Conservation (phyloP, 2,113 vertebrate species). For the Alligator mississippiensis region DNA sequence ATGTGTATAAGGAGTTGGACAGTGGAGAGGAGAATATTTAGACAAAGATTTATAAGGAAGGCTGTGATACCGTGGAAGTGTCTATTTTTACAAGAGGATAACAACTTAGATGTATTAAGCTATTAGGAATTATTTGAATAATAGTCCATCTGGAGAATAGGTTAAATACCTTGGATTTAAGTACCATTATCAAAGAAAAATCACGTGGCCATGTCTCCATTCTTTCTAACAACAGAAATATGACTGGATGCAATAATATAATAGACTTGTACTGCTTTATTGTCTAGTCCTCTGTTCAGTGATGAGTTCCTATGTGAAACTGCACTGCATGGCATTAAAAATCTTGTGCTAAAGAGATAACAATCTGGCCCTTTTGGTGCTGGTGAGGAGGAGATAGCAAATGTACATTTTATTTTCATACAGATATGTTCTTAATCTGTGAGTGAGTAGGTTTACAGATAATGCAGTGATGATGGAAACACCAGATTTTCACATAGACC, state of each 20-base stretch:
- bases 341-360: too few relatives aligned
- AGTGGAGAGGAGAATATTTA: background rate
- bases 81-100: background rate
- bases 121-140: background rate
- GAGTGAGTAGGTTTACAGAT: background rate
- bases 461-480: background rate
- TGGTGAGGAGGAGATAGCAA: too few relatives aligned
- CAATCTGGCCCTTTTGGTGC: too few relatives aligned
- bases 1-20: constrained; percentile 24
- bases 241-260: background rate
- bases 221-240: background rate
- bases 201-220: background rate
- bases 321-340: too few relatives aligned
- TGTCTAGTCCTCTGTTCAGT: background rate
- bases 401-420: too few relatives aligned
- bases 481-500: background rate
- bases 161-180: background rate
- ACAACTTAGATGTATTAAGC: background rate
- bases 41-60: background rate
- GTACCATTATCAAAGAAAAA: background rate
- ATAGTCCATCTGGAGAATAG: background rate
- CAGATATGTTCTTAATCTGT: background rate
- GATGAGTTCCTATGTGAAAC: background rate
- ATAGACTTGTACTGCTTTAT: background rate
- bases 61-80: background rate